Evolutionary conservation across 2,113 vertebrate genomes (phyloP), one percentile per base, ranked within the genome.

Genomic region (Recurvirostra avosetta): DNA sequence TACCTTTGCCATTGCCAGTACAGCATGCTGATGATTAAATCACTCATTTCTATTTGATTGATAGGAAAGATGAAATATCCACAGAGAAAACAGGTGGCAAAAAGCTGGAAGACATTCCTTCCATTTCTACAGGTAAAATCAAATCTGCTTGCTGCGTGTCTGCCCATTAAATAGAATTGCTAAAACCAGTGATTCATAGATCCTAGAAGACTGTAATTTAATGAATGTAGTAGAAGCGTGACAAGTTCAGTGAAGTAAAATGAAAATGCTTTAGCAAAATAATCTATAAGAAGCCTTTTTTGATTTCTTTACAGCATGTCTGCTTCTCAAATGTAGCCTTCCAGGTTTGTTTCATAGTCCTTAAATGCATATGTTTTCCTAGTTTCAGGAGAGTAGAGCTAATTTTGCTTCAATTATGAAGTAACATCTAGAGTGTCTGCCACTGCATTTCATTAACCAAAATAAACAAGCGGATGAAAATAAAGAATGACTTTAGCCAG

Each of bases 1-100:
- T 8, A 65, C 15, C 34, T 74, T 86, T 76, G 29, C 6, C 40
- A 19, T 71, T 95, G 29, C 9, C 0, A 2, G 36, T 72, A 75
- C 23, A 68, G 17, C 27, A 25, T 56, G 26, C 30, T 56, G 52
- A 76, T 59, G 67, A 83, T 36, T 70, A 84, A 66, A 88, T 78
- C n/a, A 55, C 43, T 92, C 17, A 43, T 96, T 95, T 92, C 56
- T 96, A 40, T 95, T 96, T 67, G 85, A 59, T 79, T 96, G 43
- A 79, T 80, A 98, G 98, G 96, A 98, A 98, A 95, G 97, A 97
- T 73, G 97, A 98, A 92, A 75, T 96, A 78, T 49, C 94, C 17
- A 32, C 94, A 72, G 94, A 97, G 47, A 97, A 98, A 90, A 67
- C 67, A 22, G 66, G 90, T 66, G 41, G 47, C 62, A 97, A 96